These are phyloP conservation scores for Galagoides demidoff DNA, from an alignment of 2,797 vertebrate species.

Conservation along the genomic window DNA sequence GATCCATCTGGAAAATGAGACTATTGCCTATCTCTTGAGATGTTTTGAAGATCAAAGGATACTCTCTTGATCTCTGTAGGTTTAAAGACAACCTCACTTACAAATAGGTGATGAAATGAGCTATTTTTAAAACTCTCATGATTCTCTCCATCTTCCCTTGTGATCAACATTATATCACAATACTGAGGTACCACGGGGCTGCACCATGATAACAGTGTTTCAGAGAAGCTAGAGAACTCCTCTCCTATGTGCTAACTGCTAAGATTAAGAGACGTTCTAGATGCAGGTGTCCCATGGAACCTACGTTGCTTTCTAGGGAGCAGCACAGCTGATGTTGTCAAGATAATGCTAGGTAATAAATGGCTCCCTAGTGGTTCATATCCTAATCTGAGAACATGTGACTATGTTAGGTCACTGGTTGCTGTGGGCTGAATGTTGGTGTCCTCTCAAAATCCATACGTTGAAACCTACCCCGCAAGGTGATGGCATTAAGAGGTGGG, in stretches of 20 bases:
- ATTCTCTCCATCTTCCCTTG: background rate
- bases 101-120: background rate
- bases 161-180: background rate
- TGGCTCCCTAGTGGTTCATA: background rate
- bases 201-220: background rate
- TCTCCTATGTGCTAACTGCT: background rate
- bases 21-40: background rate
- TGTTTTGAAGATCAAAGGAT: background rate
- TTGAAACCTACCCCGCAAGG: background rate
- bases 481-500: background rate
- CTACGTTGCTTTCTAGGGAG: background rate
- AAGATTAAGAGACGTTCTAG: background rate
- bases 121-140: background rate
- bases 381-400: background rate
- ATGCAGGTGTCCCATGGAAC: background rate
- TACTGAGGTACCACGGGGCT: background rate
- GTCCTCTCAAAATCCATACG: background rate
- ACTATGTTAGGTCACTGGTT: background rate
- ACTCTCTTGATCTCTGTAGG: background rate
- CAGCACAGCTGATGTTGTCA: background rate
- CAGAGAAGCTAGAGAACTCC: background rate
- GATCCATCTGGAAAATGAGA: background rate
- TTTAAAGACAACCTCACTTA: background rate
- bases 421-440: background rate
- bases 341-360: background rate